These are phyloP conservation scores for Ornithorhynchus anatinus DNA, from an alignment of 2,113 vertebrate genomes.

Conservation along the genomic window DNA sequence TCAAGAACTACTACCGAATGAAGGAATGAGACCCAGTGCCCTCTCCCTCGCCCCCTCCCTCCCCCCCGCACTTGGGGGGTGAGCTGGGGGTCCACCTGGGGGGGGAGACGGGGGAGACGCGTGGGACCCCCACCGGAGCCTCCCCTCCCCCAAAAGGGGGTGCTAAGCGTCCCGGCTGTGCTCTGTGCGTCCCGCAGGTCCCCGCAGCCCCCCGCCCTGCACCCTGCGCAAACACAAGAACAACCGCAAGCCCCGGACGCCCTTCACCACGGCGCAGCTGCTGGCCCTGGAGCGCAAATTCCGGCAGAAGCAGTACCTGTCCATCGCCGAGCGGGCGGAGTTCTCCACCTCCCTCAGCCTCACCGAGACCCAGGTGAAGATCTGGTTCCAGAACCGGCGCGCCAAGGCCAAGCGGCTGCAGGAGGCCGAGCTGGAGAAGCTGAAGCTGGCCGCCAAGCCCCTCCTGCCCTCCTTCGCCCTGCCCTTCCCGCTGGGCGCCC, in stretches of 20 bases:
- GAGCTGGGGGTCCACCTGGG: no score
- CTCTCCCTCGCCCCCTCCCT: no score
- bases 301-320: constrained; percentile 83
- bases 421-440: constrained; percentile 83
- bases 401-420: constrained; percentile 85
- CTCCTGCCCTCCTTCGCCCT: constrained; percentile 78
- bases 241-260: constrained; percentile 84
- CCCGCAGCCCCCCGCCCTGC: constrained; percentile 65
- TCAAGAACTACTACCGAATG: no score
- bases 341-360: constrained; percentile 81
- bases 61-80: no score
- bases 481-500: constrained; percentile 75
- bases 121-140: no score
- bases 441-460: constrained; percentile 80
- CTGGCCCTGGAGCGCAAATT: constrained; percentile 84
- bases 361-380: constrained; percentile 86
- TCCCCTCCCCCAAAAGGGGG: no score
- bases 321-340: constrained; percentile 79
- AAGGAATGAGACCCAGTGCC: no score
- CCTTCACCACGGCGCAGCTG: constrained; percentile 84
- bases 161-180: no score
- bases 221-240: constrained; percentile 82
- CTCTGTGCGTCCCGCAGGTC: not conserved
- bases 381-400: constrained; percentile 86
- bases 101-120: no score